Conservation (phyloP, 2,113 vertebrate species). For the Chaenocephalus aceratus region DNA sequence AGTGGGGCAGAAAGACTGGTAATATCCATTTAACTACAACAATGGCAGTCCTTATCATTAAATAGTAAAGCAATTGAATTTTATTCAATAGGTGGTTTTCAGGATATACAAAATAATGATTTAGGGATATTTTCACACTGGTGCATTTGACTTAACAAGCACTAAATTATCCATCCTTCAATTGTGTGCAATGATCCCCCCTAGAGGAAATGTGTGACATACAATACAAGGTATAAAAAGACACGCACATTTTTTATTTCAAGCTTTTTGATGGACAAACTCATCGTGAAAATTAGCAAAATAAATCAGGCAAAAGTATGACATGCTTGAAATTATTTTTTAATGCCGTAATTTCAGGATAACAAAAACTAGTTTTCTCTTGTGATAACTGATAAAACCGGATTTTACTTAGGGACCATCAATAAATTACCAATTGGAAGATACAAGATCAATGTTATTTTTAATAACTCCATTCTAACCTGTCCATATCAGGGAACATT, state of each 20-base stretch:
- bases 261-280: not conserved
- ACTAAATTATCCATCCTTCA: not conserved
- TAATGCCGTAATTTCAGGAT: too few relatives aligned
- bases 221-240: not conserved
- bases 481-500: too few relatives aligned
- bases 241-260: not conserved
- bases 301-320: too few relatives aligned
- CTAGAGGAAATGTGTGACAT: constrained; percentile 57
- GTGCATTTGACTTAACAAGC: constrained; percentile 5
- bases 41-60: not conserved
- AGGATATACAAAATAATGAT: not conserved
- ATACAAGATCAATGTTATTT: too few relatives aligned
- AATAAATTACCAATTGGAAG: too few relatives aligned
- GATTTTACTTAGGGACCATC: too few relatives aligned
- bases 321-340: too few relatives aligned
- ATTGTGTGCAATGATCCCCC: constrained; percentile 42
- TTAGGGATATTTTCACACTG: not conserved
- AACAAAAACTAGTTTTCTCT: too few relatives aligned
- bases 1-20: constrained; percentile 10
- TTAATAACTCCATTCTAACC: too few relatives aligned
- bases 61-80: not conserved
- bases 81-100: not conserved
- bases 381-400: too few relatives aligned
- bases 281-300: not conserved
- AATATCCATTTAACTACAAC: constrained; percentile 14